Conservation (phyloP, 2,888 invertebrate genomes). For the Drosophila prolongata region DNA sequence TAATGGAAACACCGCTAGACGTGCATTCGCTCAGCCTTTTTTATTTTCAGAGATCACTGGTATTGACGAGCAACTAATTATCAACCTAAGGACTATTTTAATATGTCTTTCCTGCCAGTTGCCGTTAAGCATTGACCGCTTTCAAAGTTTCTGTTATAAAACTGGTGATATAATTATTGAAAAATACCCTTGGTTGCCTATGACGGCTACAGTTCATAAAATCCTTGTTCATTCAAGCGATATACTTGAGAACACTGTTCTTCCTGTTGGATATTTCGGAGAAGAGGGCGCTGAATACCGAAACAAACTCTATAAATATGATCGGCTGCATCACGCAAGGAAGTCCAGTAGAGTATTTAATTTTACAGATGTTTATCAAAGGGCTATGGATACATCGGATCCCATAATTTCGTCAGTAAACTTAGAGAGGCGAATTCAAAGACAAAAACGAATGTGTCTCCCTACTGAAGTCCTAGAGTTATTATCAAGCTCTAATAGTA, state of each 20-base stretch:
- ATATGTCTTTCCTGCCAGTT: constrained; percentile 1
- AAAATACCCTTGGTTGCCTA: constrained; percentile 6
- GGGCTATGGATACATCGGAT: not conserved
- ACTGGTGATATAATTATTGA: not conserved
- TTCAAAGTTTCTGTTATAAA: not conserved
- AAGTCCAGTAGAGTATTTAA: not conserved
- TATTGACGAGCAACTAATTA: not conserved
- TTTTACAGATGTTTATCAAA: not conserved
- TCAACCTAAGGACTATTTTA: not conserved
- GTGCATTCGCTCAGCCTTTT: too few species aligned
- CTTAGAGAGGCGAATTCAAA: not conserved
- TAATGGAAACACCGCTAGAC: too few species aligned
- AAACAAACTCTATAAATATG: not conserved
- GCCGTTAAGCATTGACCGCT: not conserved
- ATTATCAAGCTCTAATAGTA: too few species aligned
- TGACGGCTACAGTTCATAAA: too few species aligned
- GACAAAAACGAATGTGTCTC: too few species aligned
- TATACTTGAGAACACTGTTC: too few species aligned
- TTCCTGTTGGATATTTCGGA: not conserved
- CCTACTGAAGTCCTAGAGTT: not conserved
- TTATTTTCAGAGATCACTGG: not conserved
- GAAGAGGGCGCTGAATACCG: not conserved
- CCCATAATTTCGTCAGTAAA: not conserved
- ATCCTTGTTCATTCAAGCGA: not conserved
- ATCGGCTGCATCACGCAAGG: not conserved